A percentile compares a stretch with the other conserved stretches of the same genome.
Conservation (phyloP, 2,888 invertebrate species). For the Mesoligia furuncula region DNA sequence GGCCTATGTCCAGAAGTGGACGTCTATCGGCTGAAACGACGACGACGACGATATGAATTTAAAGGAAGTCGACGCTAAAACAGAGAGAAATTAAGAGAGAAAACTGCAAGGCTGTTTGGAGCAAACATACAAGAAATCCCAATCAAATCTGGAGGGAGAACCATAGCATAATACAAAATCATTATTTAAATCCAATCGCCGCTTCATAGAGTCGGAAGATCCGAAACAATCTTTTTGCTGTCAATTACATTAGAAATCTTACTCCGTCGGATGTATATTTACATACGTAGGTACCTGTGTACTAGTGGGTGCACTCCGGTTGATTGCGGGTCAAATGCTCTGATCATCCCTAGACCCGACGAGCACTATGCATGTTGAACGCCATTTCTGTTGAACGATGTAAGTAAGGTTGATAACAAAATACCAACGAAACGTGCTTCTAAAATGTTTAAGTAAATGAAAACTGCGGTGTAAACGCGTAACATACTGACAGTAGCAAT, state of each 20-base stretch:
- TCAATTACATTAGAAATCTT: conserved; percentile 87
- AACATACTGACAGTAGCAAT: not conserved
- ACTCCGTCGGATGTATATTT: conserved; percentile 76
- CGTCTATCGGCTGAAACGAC: no score
- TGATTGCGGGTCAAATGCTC: conserved; percentile 77
- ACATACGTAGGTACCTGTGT: conserved; percentile 71
- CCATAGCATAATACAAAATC: conserved; percentile 28
- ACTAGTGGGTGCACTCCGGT: conserved; percentile 77
- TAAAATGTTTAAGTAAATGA: not conserved
- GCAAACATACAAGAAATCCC: conserved; percentile 13
- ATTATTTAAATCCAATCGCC: conserved; percentile 67
- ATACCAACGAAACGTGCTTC: not conserved
- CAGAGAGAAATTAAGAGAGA: not conserved
- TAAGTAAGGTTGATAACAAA: conserved; percentile 17
- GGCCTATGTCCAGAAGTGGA: no score
- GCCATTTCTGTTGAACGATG: conserved; percentile 49
- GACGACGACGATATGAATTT: not conserved
- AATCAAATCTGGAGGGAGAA: conserved; percentile 37
- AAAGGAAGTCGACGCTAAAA: not conserved
- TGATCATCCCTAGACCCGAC: conserved; percentile 47
- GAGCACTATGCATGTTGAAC: conserved; percentile 44
- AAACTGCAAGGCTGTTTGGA: not conserved
- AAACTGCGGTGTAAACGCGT: not conserved
- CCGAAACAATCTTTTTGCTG: conserved; percentile 76
- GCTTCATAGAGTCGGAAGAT: conserved; percentile 55